These are phyloP conservation scores for Telmatochromis brichardi DNA, from an alignment of 2,113 vertebrate genomes.

Conservation along the genomic window DNA sequence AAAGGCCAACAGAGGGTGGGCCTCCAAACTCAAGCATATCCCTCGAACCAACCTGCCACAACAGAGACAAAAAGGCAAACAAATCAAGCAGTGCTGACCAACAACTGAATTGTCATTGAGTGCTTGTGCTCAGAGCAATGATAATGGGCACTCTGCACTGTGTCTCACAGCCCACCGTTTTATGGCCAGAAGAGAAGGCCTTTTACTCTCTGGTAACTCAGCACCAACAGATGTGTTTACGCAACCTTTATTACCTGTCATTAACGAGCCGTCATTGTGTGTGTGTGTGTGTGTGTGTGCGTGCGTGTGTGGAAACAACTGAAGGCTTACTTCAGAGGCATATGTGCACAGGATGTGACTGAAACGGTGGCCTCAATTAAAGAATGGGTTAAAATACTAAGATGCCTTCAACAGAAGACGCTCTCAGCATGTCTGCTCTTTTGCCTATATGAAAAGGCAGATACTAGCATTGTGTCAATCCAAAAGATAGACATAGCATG, in stretches of 20 bases:
- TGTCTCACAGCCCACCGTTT: conserved; percentile 18
- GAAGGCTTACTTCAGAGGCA: conserved; percentile 16
- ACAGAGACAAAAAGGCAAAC: not conserved
- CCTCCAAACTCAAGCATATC: not conserved
- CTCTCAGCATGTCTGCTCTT: not conserved
- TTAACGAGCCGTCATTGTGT: conserved; percentile 55
- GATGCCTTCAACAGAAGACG: not conserved
- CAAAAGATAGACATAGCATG: not conserved
- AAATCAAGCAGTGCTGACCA: not conserved
- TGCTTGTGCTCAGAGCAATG: not conserved
- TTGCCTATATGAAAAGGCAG: not conserved
- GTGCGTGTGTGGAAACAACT: conserved; percentile 30
- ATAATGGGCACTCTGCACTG: conserved; percentile 18
- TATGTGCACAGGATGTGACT: not conserved
- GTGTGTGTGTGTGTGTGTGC: conserved; percentile 21
- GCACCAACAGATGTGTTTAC: conserved; percentile 65
- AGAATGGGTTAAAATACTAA: not conserved
- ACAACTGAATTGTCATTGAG: not conserved
- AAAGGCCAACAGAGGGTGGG: not conserved
- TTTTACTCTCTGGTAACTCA: conserved; percentile 56
- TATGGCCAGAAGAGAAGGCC: conserved; percentile 16
- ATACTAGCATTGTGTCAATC: not conserved
- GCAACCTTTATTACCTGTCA: conserved; percentile 63
- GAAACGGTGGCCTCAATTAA: not conserved
- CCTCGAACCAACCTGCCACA: not conserved